Percentiles rank a stretch among this genome's conserved stretches.
Evolutionary conservation across 2,113 vertebrate genomes (phyloP).

Genomic region (Takifugu flavidus): DNA sequence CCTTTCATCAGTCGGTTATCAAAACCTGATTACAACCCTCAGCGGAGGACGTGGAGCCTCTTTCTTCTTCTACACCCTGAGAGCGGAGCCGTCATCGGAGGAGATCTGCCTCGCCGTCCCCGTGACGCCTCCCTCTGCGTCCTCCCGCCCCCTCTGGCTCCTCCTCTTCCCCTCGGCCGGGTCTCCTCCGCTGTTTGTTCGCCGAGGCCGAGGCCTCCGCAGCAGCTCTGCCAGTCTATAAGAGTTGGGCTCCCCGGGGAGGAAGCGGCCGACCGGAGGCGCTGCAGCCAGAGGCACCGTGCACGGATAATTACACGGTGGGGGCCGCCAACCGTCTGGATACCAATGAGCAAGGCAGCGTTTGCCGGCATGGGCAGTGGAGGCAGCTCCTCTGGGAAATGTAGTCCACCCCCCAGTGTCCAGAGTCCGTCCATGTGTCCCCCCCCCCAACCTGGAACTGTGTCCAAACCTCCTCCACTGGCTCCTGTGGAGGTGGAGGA

Average conservation of each 20-base stretch:
- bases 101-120: neutral
- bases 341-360: too few species aligned
- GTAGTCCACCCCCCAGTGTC: too few species aligned
- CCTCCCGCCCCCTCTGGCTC: slow-evolving; percentile 9
- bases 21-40: slow-evolving; percentile 25
- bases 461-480: too few species aligned
- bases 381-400: too few species aligned
- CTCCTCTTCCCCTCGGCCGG: neutral
- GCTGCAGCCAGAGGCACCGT: too few species aligned
- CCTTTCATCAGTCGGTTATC: slow-evolving; percentile 31
- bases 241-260: slow-evolving; percentile 46
- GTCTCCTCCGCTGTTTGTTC: slow-evolving; percentile 3
- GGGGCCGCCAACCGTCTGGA: too few species aligned
- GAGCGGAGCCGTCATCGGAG: too few species aligned
- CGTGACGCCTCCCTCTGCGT: slow-evolving; percentile 10
- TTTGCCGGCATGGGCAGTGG: too few species aligned
- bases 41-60: slow-evolving; percentile 1
- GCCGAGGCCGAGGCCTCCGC: slow-evolving; percentile 32
- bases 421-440: too few species aligned
- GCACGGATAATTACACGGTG: too few species aligned
- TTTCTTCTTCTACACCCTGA: slow-evolving; percentile 13
- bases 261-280: slow-evolving; percentile 44
- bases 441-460: too few species aligned
- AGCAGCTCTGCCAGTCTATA: slow-evolving; percentile 39
- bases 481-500: too few species aligned